Evolutionary conservation across 2,113 vertebrate species (phyloP), one percentile per base, ranked within the genome.

Genomic region (Embiotoca jacksoni): DNA sequence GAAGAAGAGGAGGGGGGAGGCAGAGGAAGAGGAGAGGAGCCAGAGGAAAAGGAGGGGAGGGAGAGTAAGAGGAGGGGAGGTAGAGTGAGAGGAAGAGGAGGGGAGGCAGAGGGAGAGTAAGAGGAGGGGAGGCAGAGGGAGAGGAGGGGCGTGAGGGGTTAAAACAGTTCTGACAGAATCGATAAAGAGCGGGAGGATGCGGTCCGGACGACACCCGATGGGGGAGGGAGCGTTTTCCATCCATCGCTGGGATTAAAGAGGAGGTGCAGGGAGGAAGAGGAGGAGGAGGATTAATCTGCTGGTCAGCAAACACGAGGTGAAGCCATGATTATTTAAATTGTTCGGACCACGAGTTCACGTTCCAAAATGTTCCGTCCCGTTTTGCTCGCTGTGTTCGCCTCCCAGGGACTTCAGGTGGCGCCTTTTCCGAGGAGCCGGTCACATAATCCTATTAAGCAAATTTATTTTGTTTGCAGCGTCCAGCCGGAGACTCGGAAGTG

Each of bases 241-340:
- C 23, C 55, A 60, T 47, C 16, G 23, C 3, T 55, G 47, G 35
- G 61, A 72, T 77, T 78, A 66, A 58, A 53, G 58, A 54, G 63
- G 70, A 70, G 15, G 69, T 3, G 36, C 47, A 54, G 14, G 53
- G 15, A 10, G 50, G 30, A n/a, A 1, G 11, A 66, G 23, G 33
- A 60, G 56, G 14, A 31, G 23, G 31, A 37, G 36, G 70, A 84
- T 70, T 61, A 71, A 66, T 69, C 9, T 68, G 57, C 67, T 62
- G 70, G 79, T 85, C 75, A 78, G 72, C 67, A 44, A 62, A 64
- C 52, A 31, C 2, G 67, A 72, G 61, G 72, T 30, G 72, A 53
- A 52, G 75, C 16, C 61, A 35, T 33, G 44, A 50, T 37, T 30
- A 55, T 55, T 55, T 30, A 55, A 55, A 55, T 55, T 55, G 4